A percentile compares a stretch with the other conserved stretches of the same genome.
Evolutionary conservation across 2,113 vertebrate genomes (phyloP).

Genomic region (Megaleporinus macrocephalus): DNA sequence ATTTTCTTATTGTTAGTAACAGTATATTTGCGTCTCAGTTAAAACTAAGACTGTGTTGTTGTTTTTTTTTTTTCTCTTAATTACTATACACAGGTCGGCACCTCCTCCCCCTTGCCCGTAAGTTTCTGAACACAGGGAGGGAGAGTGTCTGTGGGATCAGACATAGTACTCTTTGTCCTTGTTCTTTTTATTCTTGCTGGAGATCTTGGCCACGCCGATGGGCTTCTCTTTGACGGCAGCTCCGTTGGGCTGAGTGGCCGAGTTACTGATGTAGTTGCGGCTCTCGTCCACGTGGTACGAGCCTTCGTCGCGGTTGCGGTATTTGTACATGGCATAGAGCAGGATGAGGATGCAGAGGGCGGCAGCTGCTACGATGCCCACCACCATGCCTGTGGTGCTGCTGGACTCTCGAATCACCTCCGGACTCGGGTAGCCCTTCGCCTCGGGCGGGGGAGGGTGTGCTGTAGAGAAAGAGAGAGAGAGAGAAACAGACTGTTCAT

Average conservation of each 20-base stretch:
- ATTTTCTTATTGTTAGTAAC: conserved; percentile 69
- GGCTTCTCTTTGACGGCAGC: conserved; percentile 97
- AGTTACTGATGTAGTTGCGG: conserved; percentile 99
- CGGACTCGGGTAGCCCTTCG: conserved; percentile 87
- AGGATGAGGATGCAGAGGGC: conserved; percentile 99
- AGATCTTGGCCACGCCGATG: conserved; percentile 94
- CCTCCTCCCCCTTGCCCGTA: conserved; percentile 37
- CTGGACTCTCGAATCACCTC: conserved; percentile 96
- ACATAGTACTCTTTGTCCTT: conserved; percentile 99
- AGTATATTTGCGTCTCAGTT: conserved; percentile 88
- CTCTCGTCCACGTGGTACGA: conserved; percentile 99
- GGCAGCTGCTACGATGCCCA: conserved; percentile 95
- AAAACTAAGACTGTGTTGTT: conserved; percentile 83
- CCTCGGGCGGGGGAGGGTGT: conserved; percentile 90
- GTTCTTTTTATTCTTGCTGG: conserved; percentile 99
- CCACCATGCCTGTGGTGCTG: conserved; percentile 99
- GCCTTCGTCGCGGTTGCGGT: conserved; percentile 97
- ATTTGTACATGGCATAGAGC: conserved; percentile 99
- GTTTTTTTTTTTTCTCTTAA: conserved; percentile 57
- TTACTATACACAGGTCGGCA: conserved; percentile 60
- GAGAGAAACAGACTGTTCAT: conserved; percentile 34
- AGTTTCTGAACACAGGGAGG: conserved; percentile 46
- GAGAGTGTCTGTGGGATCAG: conserved; percentile 78
- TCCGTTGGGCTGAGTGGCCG: conserved; percentile 96
- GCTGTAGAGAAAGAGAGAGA: conserved; percentile 73